Conservation (phyloP, 2,888 invertebrate genomes). For the Nephrotoma appendiculata region DNA sequence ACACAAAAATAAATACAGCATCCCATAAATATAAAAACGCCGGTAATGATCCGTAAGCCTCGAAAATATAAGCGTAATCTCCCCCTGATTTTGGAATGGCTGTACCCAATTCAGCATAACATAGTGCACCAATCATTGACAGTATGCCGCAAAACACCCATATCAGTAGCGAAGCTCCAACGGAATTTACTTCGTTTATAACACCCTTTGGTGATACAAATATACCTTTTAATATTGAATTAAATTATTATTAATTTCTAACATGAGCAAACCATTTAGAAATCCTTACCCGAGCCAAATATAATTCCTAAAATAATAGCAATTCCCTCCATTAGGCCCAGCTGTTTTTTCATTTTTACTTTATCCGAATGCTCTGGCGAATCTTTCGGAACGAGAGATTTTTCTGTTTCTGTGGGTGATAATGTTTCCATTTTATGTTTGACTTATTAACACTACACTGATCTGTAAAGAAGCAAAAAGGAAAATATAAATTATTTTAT, state of each 20-base stretch:
- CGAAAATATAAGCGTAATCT: slow-evolving; percentile 91
- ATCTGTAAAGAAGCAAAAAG: not conserved
- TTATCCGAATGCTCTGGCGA: slow-evolving; percentile 28
- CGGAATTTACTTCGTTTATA: slow-evolving; percentile 74
- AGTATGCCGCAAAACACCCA: slow-evolving; percentile 82
- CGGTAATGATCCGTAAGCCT: slow-evolving; percentile 81
- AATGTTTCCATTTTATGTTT: not conserved
- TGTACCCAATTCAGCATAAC: slow-evolving; percentile 87
- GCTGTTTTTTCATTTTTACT: slow-evolving; percentile 72
- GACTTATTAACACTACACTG: not conserved
- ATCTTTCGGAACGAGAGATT: not conserved
- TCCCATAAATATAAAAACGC: slow-evolving; percentile 95
- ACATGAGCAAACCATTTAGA: not conserved
- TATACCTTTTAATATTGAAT: slow-evolving; percentile 43
- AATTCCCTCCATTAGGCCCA: slow-evolving; percentile 81
- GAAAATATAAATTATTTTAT: too few species aligned
- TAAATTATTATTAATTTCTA: not conserved
- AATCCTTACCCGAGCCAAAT: slow-evolving; percentile 63
- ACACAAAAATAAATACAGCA: slow-evolving; percentile 94
- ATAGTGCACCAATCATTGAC: slow-evolving; percentile 86
- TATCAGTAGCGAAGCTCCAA: slow-evolving; percentile 72
- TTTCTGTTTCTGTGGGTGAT: not conserved
- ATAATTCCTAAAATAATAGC: slow-evolving; percentile 90
- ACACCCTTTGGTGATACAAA: slow-evolving; percentile 95
- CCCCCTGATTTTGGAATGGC: slow-evolving; percentile 84